These are phyloP conservation scores for Drosophila quinaria DNA, from an alignment of 2,888 invertebrate species.

Conservation along the genomic window DNA sequence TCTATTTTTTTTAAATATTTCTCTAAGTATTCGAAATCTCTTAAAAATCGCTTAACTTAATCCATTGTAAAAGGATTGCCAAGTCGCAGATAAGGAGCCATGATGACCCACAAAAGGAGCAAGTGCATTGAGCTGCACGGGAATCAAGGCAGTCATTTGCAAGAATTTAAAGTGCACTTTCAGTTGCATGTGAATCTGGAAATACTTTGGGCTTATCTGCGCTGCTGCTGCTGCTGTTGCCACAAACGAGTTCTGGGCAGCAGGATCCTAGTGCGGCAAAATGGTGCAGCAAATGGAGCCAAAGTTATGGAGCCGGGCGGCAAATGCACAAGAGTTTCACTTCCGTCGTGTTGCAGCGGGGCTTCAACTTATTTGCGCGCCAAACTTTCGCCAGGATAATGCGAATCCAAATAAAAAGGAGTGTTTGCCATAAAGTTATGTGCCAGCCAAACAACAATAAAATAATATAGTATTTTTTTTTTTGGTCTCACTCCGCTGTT, in stretches of 20 bases:
- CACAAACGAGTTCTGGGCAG: slow-evolving; percentile 12
- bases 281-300: slow-evolving; percentile 71
- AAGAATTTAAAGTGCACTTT: slow-evolving; percentile 85
- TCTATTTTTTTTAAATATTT: neutral
- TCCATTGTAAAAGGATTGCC: slow-evolving; percentile 7
- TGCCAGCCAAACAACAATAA: slow-evolving; percentile 78
- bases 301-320: slow-evolving; percentile 63
- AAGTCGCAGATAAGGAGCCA: slow-evolving; percentile 4
- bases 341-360: slow-evolving; percentile 45
- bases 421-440: slow-evolving; percentile 80
- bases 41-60: neutral
- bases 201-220: slow-evolving; percentile 73
- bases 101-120: neutral
- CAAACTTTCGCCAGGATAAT: slow-evolving; percentile 71
- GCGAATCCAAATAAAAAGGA: slow-evolving; percentile 52
- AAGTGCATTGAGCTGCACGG: neutral
- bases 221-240: slow-evolving; percentile 2
- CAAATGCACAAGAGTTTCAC: slow-evolving; percentile 50
- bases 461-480: slow-evolving; percentile 72
- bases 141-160: slow-evolving; percentile 74
- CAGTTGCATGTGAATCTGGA: slow-evolving; percentile 62
- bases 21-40: neutral
- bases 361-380: slow-evolving; percentile 61
- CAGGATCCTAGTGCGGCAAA: slow-evolving; percentile 40
- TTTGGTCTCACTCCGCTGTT: slow-evolving; percentile 11